A percentile compares a stretch with the other conserved stretches of the same genome.
phyloP scores from a whole-genome alignment of 1,140 invertebrate genomes.

The Heliconius congener region DNA sequence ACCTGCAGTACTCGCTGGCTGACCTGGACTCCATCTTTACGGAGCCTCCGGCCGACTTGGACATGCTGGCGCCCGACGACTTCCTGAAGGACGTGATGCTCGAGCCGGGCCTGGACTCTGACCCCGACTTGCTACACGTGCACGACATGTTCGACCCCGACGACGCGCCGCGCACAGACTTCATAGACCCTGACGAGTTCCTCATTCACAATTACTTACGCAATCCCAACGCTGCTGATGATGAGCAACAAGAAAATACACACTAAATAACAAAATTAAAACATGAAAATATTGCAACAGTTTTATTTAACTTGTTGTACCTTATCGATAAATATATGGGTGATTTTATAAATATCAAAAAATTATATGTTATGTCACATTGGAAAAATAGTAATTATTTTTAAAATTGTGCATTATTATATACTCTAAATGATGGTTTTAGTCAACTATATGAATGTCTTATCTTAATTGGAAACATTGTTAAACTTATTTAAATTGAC shows the following conservation, averaged over 20 bases:
- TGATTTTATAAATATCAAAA: not conserved
- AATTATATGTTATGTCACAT: not conserved
- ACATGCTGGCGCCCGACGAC: conserved; percentile 24
- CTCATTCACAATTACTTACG: conserved; percentile 12
- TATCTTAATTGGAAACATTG: not conserved
- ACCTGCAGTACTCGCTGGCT: conserved; percentile 53
- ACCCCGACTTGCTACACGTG: conserved; percentile 15
- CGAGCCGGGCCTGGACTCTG: conserved; percentile 17
- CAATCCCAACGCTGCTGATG: not conserved
- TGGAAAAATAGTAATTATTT: not conserved
- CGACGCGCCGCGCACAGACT: not conserved
- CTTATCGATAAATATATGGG: not conserved
- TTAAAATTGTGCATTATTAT: not conserved
- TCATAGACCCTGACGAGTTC: conserved; percentile 16
- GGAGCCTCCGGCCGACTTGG: conserved; percentile 27
- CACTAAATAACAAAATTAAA: not conserved
- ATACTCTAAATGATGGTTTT: not conserved
- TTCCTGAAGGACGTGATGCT: conserved; percentile 32
- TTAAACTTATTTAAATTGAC: not conserved
- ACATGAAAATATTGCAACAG: not conserved
- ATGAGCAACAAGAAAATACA: conserved; percentile 8
- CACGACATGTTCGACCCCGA: conserved; percentile 27
- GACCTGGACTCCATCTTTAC: conserved; percentile 58
- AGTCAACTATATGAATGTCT: not conserved
- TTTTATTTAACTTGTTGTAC: not conserved